Evolutionary conservation across 2,797 vertebrate species (phyloP).

Genomic region (Aphelocoma californica): DNA sequence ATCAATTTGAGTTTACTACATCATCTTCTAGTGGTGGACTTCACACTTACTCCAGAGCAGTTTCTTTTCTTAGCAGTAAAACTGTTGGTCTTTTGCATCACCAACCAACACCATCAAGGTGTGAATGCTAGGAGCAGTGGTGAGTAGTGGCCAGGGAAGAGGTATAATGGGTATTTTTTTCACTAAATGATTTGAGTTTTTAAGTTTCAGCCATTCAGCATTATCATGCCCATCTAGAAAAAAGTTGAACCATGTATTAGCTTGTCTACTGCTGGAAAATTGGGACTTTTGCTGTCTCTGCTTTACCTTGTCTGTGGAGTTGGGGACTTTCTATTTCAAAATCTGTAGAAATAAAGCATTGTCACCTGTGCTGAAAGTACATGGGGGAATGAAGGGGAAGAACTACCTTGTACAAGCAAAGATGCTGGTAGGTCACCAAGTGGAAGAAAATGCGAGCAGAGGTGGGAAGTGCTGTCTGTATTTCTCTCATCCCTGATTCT

Average conservation of each 20-base stretch:
- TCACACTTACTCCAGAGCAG: neutral
- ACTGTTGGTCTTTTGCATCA: neutral
- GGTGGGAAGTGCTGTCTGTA: neutral
- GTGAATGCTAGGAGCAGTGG: neutral
- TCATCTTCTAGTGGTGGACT: neutral
- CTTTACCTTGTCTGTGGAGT: neutral
- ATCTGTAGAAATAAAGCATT: neutral
- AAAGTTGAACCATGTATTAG: neutral
- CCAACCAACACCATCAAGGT: neutral
- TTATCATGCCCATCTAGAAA: neutral
- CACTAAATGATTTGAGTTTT: neutral
- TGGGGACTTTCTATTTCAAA: neutral
- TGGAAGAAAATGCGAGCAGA: neutral
- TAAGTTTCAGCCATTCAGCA: neutral
- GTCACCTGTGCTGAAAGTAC: neutral
- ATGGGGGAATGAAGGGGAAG: neutral
- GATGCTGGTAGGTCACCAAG: neutral
- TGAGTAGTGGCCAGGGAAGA: neutral
- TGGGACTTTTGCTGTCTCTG: neutral
- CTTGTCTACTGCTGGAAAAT: neutral
- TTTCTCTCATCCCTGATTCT: neutral
- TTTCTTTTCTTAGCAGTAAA: neutral
- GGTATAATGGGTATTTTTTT: neutral
- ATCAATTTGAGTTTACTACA: neutral
- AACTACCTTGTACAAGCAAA: neutral